phyloP scores from a whole-genome alignment of 2,113 vertebrate species.

The Agelaius phoeniceus region DNA sequence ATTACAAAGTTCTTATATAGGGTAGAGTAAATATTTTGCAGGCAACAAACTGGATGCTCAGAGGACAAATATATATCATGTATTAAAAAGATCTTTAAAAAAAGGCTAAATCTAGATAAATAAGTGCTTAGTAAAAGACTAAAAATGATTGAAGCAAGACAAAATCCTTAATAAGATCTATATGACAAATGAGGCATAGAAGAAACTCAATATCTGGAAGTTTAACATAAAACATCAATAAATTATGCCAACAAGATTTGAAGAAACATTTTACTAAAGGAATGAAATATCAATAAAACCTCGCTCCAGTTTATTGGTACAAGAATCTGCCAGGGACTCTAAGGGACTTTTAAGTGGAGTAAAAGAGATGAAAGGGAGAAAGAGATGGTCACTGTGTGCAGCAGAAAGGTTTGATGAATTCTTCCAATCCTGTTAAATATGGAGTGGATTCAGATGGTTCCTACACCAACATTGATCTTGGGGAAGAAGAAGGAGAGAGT shows the following conservation, averaged over 20 bases:
- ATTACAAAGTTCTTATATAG: background rate
- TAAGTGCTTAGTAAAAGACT: background rate
- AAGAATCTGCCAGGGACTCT: background rate
- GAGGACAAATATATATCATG: background rate
- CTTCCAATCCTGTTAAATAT: background rate
- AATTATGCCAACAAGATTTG: background rate
- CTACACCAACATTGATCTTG: background rate
- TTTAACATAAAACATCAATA: background rate
- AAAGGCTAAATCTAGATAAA: background rate
- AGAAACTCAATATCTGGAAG: background rate
- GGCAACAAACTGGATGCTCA: background rate
- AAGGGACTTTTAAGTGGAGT: background rate
- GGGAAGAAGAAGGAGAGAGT: background rate
- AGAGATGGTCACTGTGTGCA: background rate
- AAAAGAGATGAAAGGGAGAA: background rate
- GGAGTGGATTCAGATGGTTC: background rate
- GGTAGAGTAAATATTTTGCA: background rate
- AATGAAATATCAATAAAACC: background rate
- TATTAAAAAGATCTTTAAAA: background rate
- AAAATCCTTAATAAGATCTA: background rate
- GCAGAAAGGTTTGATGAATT: background rate
- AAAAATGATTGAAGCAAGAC: background rate
- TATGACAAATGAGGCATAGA: background rate
- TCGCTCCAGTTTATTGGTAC: background rate
- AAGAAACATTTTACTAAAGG: background rate